Percentiles rank a stretch among this genome's conserved stretches.
Evolutionary conservation across 2,888 invertebrate species (phyloP).

Genomic region (Pandemis corylana): DNA sequence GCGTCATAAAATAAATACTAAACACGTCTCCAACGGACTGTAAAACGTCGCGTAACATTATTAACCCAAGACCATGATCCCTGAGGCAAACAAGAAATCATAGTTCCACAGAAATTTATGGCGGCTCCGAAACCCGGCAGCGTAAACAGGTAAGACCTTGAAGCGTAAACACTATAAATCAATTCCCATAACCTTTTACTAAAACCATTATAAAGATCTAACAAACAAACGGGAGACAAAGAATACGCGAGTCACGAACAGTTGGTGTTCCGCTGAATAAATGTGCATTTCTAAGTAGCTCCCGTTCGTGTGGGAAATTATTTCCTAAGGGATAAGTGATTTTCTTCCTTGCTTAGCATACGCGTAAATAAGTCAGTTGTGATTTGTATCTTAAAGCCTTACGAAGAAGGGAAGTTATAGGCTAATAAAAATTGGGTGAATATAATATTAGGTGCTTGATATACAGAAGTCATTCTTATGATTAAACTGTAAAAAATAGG

Average conservation of each 20-base stretch:
- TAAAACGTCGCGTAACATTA: background rate
- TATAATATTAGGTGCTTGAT: background rate
- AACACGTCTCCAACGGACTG: background rate
- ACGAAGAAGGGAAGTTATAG: background rate
- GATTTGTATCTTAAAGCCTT: background rate
- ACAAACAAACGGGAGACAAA: slow-evolving; percentile 29
- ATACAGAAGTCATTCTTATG: no score
- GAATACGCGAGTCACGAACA: slow-evolving; percentile 36
- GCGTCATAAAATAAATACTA: background rate
- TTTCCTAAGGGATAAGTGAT: slow-evolving; percentile 18
- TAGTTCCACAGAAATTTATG: slow-evolving; percentile 16
- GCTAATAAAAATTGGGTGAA: background rate
- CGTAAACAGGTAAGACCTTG: slow-evolving; percentile 24
- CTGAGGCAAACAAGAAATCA: slow-evolving; percentile 8
- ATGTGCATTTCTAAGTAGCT: slow-evolving; percentile 24
- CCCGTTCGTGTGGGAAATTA: slow-evolving; percentile 13
- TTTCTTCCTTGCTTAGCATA: slow-evolving; percentile 9
- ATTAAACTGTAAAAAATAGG: no score
- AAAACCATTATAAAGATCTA: slow-evolving; percentile 28
- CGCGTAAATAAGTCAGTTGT: slow-evolving; percentile 13
- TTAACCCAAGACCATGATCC: slow-evolving; percentile 8
- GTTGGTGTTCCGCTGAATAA: slow-evolving; percentile 17
- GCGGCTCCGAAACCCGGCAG: background rate
- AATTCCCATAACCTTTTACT: slow-evolving; percentile 26
- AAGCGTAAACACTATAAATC: slow-evolving; percentile 33